Evolutionary conservation across 2,797 vertebrate genomes (phyloP).

Genomic region (Cyprinodon diabolis): DNA sequence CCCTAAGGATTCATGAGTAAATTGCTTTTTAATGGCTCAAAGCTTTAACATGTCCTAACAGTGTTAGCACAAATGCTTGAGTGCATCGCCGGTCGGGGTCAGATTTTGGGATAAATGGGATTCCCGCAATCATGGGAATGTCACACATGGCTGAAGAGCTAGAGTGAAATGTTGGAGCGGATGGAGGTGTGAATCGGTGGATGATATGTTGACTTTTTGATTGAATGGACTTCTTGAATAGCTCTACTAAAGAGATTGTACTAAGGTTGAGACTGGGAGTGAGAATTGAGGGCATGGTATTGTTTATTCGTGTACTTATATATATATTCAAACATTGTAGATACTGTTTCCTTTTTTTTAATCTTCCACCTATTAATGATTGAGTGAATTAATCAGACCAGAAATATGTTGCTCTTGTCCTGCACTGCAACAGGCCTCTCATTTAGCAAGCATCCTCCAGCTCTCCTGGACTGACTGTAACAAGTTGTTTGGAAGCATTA

Average conservation of each 20-base stretch:
- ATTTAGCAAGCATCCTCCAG: conserved; percentile 23
- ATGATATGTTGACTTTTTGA: conserved; percentile 46
- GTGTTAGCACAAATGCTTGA: conserved; percentile 14
- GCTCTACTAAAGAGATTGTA: conserved; percentile 46
- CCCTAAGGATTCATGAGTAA: conserved; percentile 23
- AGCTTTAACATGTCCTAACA: conserved; percentile 31
- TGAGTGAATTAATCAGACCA: neutral
- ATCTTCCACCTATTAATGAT: neutral
- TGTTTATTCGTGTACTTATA: too few species aligned
- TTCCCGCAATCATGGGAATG: conserved; percentile 21
- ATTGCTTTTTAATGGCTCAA: conserved; percentile 38
- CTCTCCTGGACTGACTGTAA: conserved; percentile 1
- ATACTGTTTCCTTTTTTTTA: neutral
- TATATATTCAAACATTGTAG: neutral
- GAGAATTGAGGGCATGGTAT: neutral
- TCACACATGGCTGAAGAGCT: conserved; percentile 46
- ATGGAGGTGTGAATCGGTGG: conserved; percentile 49
- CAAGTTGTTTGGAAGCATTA: conserved; percentile 50
- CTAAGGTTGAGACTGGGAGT: conserved; percentile 1
- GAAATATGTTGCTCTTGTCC: neutral
- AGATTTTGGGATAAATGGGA: conserved; percentile 35
- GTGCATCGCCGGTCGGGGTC: conserved; percentile 33
- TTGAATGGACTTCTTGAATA: conserved; percentile 38
- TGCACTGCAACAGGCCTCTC: neutral
- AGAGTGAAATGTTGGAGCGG: conserved; percentile 65